Base-by-base conservation (phyloP, 2,888 invertebrate genomes). In the Pedicia rivosa region DNA sequence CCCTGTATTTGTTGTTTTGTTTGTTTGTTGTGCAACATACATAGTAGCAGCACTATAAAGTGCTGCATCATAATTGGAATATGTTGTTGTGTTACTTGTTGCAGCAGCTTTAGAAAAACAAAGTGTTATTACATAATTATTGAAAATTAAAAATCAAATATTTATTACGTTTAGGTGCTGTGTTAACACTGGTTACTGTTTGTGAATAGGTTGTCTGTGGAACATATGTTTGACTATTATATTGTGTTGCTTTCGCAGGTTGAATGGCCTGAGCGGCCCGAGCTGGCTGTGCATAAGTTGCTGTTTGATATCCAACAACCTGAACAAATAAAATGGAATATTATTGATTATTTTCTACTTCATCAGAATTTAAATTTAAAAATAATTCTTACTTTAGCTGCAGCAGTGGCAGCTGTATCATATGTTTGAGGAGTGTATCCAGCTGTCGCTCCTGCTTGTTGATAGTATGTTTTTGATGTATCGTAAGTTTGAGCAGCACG, bases 41-140 rank as follows among this genome's bases (percentile, higher is more conserved):
- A 86, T 83, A 43, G 87, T 86, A 46, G 91, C 91, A 46, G 91
- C 92, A 64, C 86, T 90, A 67, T 92, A 94, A 47, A 94, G 72
- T 49, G 92, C 92, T 48, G 90, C 83, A 69, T 92, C 90, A 66
- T 91, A 92, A 55, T 87, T 88, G 53, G 82, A 77, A 66, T 78
- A 81, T 47, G 70, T 69, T 50, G 74, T 75, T 57, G 74, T 70
- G 53, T 74, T 73, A 52, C 77, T 64, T 51, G 69, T 68, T 57
- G 66, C 60, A 22, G 44, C 55, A 3, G 50, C 45, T 37, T 46
- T 47, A 39, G 25, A 33, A 33, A 8, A 36, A 35, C 22, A 9
- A 35, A 41, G 39, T 37, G 24, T 16, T 32, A n/a, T n/a, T n/a
- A n/a, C n/a, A n/a, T n/a, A n/a, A n/a, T n/a, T 8, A n/a, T 24